Percentiles rank a stretch among this genome's conserved stretches.
These are phyloP conservation scores for Cerceris rybyensis DNA, from an alignment of 2,888 invertebrate genomes.

Conservation along the genomic window DNA sequence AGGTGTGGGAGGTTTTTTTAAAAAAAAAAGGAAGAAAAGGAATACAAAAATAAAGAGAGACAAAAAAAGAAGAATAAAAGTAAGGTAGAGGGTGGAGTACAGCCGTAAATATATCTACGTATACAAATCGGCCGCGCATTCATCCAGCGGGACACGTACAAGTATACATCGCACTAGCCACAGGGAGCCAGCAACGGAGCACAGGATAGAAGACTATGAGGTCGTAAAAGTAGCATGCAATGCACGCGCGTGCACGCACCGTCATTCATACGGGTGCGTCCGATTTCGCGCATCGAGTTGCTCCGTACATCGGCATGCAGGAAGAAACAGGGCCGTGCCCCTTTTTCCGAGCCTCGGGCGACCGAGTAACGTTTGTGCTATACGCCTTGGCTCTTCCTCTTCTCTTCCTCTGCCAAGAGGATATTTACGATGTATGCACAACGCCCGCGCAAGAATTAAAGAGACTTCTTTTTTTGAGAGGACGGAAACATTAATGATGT, in stretches of 20 bases:
- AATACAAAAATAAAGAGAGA: constrained; percentile 20
- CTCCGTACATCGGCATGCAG: constrained; percentile 35
- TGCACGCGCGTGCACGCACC: constrained; percentile 38
- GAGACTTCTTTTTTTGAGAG: background rate
- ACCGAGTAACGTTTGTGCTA: constrained; percentile 1
- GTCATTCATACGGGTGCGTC: constrained; percentile 26
- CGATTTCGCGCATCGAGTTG: constrained; percentile 29
- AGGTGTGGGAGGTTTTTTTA: background rate
- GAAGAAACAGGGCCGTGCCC: constrained; percentile 50
- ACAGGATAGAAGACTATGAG: constrained; percentile 7
- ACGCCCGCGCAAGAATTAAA: background rate
- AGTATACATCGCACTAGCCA: constrained; percentile 10
- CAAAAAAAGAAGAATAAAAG: constrained; percentile 22
- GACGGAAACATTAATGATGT: background rate
- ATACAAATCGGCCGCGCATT: constrained; percentile 17
- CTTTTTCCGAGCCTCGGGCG: constrained; percentile 3
- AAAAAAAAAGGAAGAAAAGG: background rate
- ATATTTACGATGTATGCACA: background rate
- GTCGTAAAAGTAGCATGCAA: constrained; percentile 35
- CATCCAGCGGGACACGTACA: constrained; percentile 21
- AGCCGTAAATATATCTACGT: constrained; percentile 13
- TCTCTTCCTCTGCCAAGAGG: background rate
- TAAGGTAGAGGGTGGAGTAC: constrained; percentile 13
- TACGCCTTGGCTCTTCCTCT: background rate
- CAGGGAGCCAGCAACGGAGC: background rate